A percentile compares a stretch with the other conserved stretches of the same genome.
These are phyloP conservation scores for Tetramorium bicarinatum DNA, from an alignment of 2,888 invertebrate genomes.

Conservation along the genomic window DNA sequence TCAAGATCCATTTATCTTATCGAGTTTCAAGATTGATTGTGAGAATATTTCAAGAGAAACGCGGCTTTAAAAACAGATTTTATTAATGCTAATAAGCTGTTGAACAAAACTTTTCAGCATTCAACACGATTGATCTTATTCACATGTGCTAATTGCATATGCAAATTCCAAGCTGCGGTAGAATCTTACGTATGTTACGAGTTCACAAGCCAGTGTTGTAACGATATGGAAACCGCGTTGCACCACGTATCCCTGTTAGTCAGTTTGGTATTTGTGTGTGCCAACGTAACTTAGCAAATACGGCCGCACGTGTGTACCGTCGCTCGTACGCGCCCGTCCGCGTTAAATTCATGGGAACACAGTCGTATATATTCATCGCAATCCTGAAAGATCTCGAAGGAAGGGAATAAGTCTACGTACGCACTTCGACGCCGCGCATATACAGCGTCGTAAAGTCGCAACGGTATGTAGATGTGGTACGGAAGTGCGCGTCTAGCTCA, in stretches of 20 bases:
- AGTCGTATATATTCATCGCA: background rate
- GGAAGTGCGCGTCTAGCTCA: slow-evolving; percentile 3
- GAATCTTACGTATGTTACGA: slow-evolving; percentile 18
- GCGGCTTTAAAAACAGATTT: background rate
- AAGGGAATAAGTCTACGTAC: slow-evolving; percentile 1
- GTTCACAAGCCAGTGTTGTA: slow-evolving; percentile 3
- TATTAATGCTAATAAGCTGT: background rate
- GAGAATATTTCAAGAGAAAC: background rate
- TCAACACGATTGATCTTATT: background rate
- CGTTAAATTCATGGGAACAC: slow-evolving; percentile 22
- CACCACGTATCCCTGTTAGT: slow-evolving; percentile 15
- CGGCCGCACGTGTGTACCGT: background rate
- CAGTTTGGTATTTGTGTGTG: slow-evolving; percentile 27
- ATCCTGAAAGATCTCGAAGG: slow-evolving; percentile 10
- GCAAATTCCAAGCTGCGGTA: background rate
- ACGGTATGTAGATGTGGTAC: slow-evolving; percentile 4
- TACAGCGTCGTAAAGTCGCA: slow-evolving; percentile 13
- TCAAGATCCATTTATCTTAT: slow-evolving; percentile 9
- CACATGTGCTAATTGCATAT: background rate
- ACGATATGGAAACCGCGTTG: slow-evolving; percentile 17
- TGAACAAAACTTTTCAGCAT: background rate
- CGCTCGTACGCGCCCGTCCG: background rate
- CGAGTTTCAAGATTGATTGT: background rate
- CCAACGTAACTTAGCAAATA: slow-evolving; percentile 41
- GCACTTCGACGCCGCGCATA: background rate